phyloP scores from a whole-genome alignment of 2,888 invertebrate genomes.

The Dynastes hyllus region DNA sequence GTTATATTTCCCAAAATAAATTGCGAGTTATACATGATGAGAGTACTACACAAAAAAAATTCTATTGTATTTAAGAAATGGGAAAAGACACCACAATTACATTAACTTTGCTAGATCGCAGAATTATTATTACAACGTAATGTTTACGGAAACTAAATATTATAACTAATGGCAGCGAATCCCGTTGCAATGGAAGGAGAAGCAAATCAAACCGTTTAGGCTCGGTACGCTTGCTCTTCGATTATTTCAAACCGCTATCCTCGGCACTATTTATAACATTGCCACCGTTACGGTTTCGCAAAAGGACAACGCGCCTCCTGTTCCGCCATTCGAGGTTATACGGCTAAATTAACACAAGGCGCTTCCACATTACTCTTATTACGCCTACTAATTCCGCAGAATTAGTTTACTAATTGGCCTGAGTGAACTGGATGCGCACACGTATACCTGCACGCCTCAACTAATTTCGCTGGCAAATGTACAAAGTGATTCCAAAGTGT shows the following conservation, averaged over 20 bases:
- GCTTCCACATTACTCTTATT: constrained; percentile 56
- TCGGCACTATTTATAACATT: constrained; percentile 50
- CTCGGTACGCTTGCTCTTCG: constrained; percentile 2
- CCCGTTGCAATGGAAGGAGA: neutral
- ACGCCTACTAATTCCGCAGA: constrained; percentile 53
- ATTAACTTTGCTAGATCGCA: too few species aligned
- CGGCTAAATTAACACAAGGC: constrained; percentile 56
- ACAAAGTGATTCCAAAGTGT: constrained; percentile 44
- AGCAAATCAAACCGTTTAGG: constrained; percentile 31
- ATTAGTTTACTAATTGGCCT: constrained; percentile 56
- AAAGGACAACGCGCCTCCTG: constrained; percentile 52
- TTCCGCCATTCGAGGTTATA: constrained; percentile 52
- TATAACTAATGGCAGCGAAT: neutral
- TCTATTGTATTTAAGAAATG: too few species aligned
- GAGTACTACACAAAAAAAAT: too few species aligned
- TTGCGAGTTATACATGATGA: too few species aligned
- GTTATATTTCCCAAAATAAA: too few species aligned
- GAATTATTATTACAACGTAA: too few species aligned
- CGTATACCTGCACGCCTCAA: constrained; percentile 19
- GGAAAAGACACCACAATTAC: too few species aligned
- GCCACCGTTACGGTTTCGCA: constrained; percentile 49
- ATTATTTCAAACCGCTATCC: constrained; percentile 30
- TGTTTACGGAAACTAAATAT: neutral
- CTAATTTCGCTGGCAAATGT: constrained; percentile 44
- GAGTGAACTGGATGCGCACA: constrained; percentile 45